Evolutionary conservation across 37 sponge, comb jelly and placozoan species (phyloP), one percentile per base, ranked within the genome.

Genomic region (Ianthella basta): DNA sequence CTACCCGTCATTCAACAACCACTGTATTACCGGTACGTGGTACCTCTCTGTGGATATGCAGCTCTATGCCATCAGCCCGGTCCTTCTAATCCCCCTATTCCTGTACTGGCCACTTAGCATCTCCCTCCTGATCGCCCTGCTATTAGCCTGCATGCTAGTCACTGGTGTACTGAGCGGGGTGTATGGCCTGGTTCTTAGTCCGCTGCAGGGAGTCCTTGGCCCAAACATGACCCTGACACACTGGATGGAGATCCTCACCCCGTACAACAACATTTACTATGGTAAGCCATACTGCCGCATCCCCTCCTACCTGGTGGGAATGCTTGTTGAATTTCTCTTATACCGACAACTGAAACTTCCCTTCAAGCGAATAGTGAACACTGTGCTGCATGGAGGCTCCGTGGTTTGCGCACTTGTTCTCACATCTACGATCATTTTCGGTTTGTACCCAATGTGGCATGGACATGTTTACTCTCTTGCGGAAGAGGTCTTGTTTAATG

Each of bases 11-110:
- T 54, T 91, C 10, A 55, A 0, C 19, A 89, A 88, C 6, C 53
- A 91, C 36, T 97, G 98, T 60, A 78, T 92, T 23, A 85, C 84
- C 16, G 92, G 96, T 93, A 70, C 91, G 0, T 97, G 95, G 95
- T 97, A 97, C 56, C 85, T 97, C 19, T 91, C 96, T 21, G 87
- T 83, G 80, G 98, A 97, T 54, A 95, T 95, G 91, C 98, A 97
- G 83, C 91, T 97, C 66, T 92, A 74, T 80, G 36, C 92, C 60
- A 72, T 95, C 35, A 80, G 91, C 87, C 98, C 98, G 14, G 33
- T 91, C 0, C 56, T 97, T 27, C 30, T 97, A 25, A 69, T 91
- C 1, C 91, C 91, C 0, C 55, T 88, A 27, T 89, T 85, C 41
- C 44, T 38, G 75, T 84, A 67, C 0, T 80, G 88, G 27, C 88